These are phyloP conservation scores for Pipa parva DNA, from an alignment of 2,113 vertebrate species.

Conservation along the genomic window DNA sequence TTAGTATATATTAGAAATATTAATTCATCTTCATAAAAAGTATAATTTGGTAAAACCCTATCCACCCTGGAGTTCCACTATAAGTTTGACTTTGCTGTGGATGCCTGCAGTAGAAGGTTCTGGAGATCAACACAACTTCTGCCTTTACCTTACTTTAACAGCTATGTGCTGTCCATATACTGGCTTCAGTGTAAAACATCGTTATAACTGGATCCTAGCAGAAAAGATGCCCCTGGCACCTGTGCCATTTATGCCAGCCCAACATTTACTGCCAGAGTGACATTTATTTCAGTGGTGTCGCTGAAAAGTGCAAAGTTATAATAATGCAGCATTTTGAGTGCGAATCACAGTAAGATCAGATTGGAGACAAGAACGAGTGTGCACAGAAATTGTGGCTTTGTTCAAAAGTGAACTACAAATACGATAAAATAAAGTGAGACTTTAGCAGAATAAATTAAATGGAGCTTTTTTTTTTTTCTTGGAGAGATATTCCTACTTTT, in stretches of 20 bases:
- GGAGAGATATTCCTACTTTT: constrained; percentile 19
- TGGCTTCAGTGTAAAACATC: background rate
- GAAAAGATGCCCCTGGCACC: constrained; percentile 13
- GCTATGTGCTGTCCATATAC: no score
- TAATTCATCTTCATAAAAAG: no score
- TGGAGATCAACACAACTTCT: no score
- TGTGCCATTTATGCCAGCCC: background rate
- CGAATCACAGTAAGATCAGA: constrained; percentile 2
- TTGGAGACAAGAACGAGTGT: fast-evolving
- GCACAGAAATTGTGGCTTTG: background rate
- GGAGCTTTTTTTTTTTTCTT: background rate
- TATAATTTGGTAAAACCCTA: no score
- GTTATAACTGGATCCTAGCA: background rate
- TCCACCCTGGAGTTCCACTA: no score
- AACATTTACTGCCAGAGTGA: background rate
- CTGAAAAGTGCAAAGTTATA: constrained; percentile 39
- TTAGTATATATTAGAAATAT: no score
- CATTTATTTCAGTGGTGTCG: constrained; percentile 13
- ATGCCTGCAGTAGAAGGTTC: no score
- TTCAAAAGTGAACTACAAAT: constrained; percentile 53
- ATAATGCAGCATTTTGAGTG: constrained; percentile 33
- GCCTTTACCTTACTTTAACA: no score
- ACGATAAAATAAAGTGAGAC: constrained; percentile 46
- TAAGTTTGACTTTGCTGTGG: no score
- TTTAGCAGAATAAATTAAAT: constrained; percentile 49